Evolutionary conservation across 2,113 vertebrate genomes (phyloP), one percentile per base, ranked within the genome.

Genomic region (Atractosteus spatula): DNA sequence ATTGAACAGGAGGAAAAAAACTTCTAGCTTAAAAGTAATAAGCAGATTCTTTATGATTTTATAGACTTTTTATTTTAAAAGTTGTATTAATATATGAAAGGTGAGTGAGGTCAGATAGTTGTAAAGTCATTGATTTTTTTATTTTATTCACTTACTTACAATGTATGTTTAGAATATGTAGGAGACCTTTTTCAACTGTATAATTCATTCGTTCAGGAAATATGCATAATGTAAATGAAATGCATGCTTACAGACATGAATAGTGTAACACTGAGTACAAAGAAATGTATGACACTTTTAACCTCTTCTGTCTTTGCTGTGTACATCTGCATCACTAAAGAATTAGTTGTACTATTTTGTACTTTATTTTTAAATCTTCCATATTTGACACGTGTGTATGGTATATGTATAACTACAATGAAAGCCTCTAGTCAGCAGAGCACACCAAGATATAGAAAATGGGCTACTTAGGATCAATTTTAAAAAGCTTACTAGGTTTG

Each of bases 171-270:
- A 44, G 2, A 51, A 14, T 61, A 45, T 77, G 64, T 80, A 29
- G 88, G 84, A 89, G 86, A 92, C 87, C 87, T 85, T 77, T 84
- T 86, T 91, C 86, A 89, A 89, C 85, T 89, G 83, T 91, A 91
- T 86, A 89, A 92, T 90, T 86, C 83, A 84, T 91, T 86, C 87
- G 85, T 90, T 88, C 87, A 86, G 89, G 87, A 89, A 92, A 90
- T 92, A 88, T 87, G 87, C 86, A 29, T 90, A 87, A 88, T 90
- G 87, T 89, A 89, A 92, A 77, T 87, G 88, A 73, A 72, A 91
- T 85, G 91, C 93, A 93, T 93, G 93, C 89, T 80, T 89, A 87
- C 88, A 87, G 85, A 90, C 90, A 81, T 89, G 87, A 88, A 84
- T 81, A 85, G 74, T 82, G 87, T 82, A 88, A 84, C 91, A 90